Base-by-base conservation (phyloP, 2,888 invertebrate genomes). In the Lypha dubia region DNA sequence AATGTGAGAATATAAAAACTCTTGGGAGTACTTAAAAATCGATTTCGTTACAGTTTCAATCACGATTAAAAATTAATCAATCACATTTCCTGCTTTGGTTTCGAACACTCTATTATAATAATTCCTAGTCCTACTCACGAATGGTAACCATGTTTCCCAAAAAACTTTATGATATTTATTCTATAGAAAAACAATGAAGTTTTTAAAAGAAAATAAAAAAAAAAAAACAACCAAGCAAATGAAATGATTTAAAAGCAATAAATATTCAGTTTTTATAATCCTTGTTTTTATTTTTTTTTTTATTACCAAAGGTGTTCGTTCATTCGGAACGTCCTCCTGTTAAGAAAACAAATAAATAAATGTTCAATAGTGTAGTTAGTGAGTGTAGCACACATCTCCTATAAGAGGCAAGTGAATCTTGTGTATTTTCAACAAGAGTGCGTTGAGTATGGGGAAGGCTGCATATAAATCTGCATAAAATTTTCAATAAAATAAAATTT, bases 401-500 rank as follows among this genome's bases (percentile, higher is more conserved):
- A 4, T 13, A 56, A 68, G 22, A 22, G 28, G 17, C 24, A 49
- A 38, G 20, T 32, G 20, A 49, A 46, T 28, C 22, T 46, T 15
- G 9, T n/a, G 17, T 35, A n/a, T 28, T 49, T 38, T 7, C 28
- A 7, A 49, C 28, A 46, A 13, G 20, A 32, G 24, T 65, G 73
- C 11, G 28, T 71, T 51, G 24, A n/a, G 71, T 22, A n/a, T n/a
- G n/a, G 58, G 17, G n/a, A 63, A 76, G n/a, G n/a, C n/a, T 49
- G 35, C 11, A 63, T 22, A 70, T 49, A 67, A 67, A 62, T 63
- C 17, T 28, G 63, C 56, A 77, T 63, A 56, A 83, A 79, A 56
- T 63, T 56, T 74, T 74, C 83, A 68, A 83, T 79, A 79, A 83
- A 83, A 83, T 74, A 41, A 75, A 79, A 75, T 83, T 79, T 79